These are phyloP conservation scores for Tipula lateralis DNA, from an alignment of 2,888 invertebrate genomes.

Conservation along the genomic window DNA sequence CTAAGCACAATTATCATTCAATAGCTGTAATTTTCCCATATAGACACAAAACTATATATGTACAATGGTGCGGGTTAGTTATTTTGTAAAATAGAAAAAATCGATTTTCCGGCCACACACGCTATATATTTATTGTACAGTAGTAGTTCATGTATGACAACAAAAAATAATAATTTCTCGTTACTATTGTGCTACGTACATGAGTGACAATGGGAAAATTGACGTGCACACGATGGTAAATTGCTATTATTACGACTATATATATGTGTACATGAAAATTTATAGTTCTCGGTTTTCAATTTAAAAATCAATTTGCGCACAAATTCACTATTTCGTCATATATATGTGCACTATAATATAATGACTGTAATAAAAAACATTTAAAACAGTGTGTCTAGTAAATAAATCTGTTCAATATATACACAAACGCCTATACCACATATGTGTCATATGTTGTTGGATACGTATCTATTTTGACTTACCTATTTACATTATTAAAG, in stretches of 20 bases:
- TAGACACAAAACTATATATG: too few relatives aligned
- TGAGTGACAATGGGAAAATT: neutral
- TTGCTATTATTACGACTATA: neutral
- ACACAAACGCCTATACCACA: too few relatives aligned
- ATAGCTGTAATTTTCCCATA: too few relatives aligned
- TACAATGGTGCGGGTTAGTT: too few relatives aligned
- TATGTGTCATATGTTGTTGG: neutral
- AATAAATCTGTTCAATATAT: neutral
- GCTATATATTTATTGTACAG: neutral
- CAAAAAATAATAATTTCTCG: neutral
- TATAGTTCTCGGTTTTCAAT: neutral
- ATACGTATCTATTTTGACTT: neutral
- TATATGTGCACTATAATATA: neutral
- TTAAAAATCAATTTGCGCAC: conserved; percentile 11
- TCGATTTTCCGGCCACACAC: too few relatives aligned
- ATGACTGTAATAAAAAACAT: neutral
- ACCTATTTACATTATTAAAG: neutral
- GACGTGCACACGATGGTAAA: neutral
- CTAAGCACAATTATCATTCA: too few relatives aligned
- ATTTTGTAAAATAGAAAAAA: too few relatives aligned
- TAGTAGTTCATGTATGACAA: neutral
- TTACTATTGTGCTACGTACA: neutral
- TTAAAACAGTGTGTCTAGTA: neutral
- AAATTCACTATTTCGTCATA: neutral
- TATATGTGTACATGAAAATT: neutral